A percentile compares a stretch with the other conserved stretches of the same genome.
Evolutionary conservation across 2,888 invertebrate species (phyloP).

Genomic region (Theretra japonica): DNA sequence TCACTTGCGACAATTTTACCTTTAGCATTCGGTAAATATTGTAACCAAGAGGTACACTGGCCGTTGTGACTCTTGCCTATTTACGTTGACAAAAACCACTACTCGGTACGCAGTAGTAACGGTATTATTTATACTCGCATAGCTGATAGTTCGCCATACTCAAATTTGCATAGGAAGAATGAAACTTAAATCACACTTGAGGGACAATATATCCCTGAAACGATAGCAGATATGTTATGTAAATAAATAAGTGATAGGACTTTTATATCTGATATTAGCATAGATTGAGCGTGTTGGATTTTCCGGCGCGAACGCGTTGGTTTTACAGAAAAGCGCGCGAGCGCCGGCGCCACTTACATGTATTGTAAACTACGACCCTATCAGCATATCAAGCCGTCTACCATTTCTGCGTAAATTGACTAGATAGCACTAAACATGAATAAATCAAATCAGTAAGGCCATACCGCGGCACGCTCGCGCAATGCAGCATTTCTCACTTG

Average conservation of each 20-base stretch:
- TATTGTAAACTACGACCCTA: conserved; percentile 46
- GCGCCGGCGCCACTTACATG: conserved; percentile 45
- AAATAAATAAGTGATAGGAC: conserved; percentile 38
- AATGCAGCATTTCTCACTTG: neutral
- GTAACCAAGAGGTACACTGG: neutral
- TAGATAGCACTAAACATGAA: conserved; percentile 59
- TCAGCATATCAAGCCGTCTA: conserved; percentile 60
- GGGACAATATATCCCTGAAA: conserved; percentile 13
- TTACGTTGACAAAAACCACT: conserved; percentile 1
- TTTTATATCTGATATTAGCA: conserved; percentile 44
- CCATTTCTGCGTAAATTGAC: conserved; percentile 52
- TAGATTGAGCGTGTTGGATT: conserved; percentile 50
- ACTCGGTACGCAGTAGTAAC: neutral
- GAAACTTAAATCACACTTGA: conserved; percentile 23
- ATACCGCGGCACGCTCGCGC: neutral
- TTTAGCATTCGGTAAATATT: neutral
- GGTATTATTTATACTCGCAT: neutral
- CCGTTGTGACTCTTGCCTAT: neutral
- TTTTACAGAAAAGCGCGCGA: conserved; percentile 48
- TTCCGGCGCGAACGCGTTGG: conserved; percentile 55
- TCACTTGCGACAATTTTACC: conserved; percentile 44
- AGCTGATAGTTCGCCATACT: conserved; percentile 4
- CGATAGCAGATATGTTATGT: conserved; percentile 28
- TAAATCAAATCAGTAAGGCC: conserved; percentile 52
- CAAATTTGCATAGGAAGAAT: conserved; percentile 23